A percentile compares a stretch with the other conserved stretches of the same genome.
phyloP scores from a whole-genome alignment of 2,888 invertebrate species.

The Lycia hirtaria region DNA sequence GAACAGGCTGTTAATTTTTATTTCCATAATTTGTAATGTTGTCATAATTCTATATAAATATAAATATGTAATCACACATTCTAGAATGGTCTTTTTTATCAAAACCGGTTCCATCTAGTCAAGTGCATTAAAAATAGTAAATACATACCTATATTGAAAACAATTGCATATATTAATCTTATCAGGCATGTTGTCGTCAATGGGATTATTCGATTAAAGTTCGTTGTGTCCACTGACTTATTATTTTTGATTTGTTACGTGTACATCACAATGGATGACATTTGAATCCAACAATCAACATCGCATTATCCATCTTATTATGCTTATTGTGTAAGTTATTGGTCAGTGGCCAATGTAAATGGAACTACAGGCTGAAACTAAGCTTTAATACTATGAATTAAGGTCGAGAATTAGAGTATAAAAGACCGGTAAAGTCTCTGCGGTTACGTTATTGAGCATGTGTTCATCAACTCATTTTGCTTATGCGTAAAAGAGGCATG shows the following conservation, averaged over 20 bases:
- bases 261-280: constrained; percentile 40
- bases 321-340: constrained; percentile 32
- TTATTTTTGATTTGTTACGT: constrained; percentile 23
- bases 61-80: neutral
- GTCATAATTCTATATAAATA: neutral
- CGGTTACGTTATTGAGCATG: constrained; percentile 49
- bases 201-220: constrained; percentile 33
- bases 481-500: constrained; percentile 39
- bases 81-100: constrained; percentile 11
- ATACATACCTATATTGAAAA: neutral
- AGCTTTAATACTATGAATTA: constrained; percentile 13
- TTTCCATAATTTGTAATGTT: neutral
- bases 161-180: constrained; percentile 10
- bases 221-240: constrained; percentile 26
- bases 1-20: too few species aligned
- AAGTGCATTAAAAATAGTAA: neutral
- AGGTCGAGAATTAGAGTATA: constrained; percentile 13
- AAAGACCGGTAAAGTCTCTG: constrained; percentile 7
- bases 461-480: constrained; percentile 52
- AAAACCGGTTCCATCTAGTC: constrained; percentile 3
- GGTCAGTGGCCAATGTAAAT: constrained; percentile 36
- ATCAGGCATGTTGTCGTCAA: constrained; percentile 19
- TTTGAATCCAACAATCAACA: constrained; percentile 32
- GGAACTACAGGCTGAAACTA: neutral
- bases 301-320: constrained; percentile 22